A percentile compares a stretch with the other conserved stretches of the same genome.
Evolutionary conservation across 2,888 invertebrate genomes (phyloP).

Genomic region (Lapara coniferarum): DNA sequence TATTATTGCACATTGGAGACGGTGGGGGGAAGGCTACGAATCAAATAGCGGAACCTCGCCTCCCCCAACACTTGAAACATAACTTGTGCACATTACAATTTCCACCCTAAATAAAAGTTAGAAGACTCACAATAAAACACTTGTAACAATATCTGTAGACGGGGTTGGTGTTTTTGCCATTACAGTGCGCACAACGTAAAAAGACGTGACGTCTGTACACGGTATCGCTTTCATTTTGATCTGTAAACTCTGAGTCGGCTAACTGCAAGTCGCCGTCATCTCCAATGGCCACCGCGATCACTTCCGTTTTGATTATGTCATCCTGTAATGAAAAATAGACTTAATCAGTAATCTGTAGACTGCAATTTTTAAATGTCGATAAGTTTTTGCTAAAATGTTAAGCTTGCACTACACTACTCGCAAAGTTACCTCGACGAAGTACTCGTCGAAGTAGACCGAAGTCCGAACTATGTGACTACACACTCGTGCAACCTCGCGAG

Average conservation of each 20-base stretch:
- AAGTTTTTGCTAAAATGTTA: no score
- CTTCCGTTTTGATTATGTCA: slow-evolving; percentile 70
- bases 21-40: no score
- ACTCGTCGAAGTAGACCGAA: no score
- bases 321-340: slow-evolving; percentile 56
- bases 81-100: neutral
- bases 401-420: no score
- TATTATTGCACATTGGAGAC: no score
- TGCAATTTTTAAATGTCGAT: no score
- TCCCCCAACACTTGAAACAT: no score
- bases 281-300: slow-evolving; percentile 65
- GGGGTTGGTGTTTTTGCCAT: slow-evolving; percentile 85
- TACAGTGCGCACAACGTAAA: slow-evolving; percentile 86
- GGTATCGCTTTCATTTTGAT: slow-evolving; percentile 66
- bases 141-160: slow-evolving; percentile 87
- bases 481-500: no score
- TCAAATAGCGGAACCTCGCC: no score
- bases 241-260: slow-evolving; percentile 74
- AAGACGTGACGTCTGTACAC: slow-evolving; percentile 84
- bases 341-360: no score
- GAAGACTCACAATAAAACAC: slow-evolving; percentile 85
- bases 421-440: no score
- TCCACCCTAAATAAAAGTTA: neutral
- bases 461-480: no score
- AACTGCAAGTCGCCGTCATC: slow-evolving; percentile 70